A percentile compares a stretch with the other conserved stretches of the same genome.
Conservation (phyloP, 2,113 vertebrate species). For the Pipra filicauda region DNA sequence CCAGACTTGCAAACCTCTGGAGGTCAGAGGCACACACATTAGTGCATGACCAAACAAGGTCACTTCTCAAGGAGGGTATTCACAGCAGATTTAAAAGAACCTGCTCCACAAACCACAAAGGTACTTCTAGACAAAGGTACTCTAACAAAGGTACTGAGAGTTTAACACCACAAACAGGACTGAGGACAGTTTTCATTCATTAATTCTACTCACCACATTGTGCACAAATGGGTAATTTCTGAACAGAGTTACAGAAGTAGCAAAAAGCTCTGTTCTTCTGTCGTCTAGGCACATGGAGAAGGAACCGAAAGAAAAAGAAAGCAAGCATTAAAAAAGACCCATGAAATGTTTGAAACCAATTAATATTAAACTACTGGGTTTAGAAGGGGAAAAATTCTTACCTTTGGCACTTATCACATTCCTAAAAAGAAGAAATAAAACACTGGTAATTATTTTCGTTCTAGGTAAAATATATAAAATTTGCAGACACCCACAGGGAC, state of each 20-base stretch:
- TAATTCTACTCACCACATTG: conserved; percentile 90
- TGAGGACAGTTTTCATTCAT: neutral
- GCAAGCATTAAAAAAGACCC: neutral
- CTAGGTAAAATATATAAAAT: neutral
- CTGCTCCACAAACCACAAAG: neutral
- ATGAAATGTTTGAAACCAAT: neutral
- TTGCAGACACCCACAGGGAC: neutral
- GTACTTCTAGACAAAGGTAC: neutral
- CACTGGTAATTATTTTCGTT: conserved; percentile 27
- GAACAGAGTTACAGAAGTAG: conserved; percentile 93
- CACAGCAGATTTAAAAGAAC: neutral
- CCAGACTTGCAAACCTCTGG: neutral
- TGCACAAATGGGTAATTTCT: conserved; percentile 94
- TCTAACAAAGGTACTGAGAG: neutral
- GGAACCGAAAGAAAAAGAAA: neutral
- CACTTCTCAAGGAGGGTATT: neutral
- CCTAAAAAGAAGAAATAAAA: conserved; percentile 76
- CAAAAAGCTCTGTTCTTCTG: conserved; percentile 99
- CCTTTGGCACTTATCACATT: conserved; percentile 98
- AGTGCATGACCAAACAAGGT: neutral
- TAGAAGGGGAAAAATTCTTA: conserved; percentile 66
- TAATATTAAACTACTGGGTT: neutral
- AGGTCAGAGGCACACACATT: neutral
- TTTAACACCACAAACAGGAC: neutral
- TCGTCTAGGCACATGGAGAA: conserved; percentile 73